Evolutionary conservation across 2,888 invertebrate species (phyloP), one percentile per base, ranked within the genome.

Genomic region (Margaritifera margaritifera): DNA sequence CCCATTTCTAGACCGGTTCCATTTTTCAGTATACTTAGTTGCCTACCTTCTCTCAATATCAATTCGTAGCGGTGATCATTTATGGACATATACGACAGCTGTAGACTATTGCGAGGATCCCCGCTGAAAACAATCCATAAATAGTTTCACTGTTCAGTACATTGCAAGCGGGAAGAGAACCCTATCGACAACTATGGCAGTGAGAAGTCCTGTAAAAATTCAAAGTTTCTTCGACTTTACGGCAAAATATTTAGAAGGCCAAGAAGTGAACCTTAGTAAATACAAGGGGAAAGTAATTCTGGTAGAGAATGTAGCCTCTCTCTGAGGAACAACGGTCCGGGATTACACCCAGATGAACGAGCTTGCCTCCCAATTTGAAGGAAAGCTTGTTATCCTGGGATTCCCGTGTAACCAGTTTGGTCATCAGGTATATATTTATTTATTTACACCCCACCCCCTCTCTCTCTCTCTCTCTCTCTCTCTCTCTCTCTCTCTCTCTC

Each of bases 361-460:
- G 70, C 81, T 89, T 62, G 72, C 75, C 65, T 73, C 81, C 54
- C 82, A 80, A 71, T 88, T 84, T 69, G 84, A 82, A 52, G 80
- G 81, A 55, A 75, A 79, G 66, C 80, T 88, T 62, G 86, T 77
- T 31, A 74, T 89, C 71, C 83, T 89, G 66, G 88, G 84, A 24
- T 88, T 89, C 74, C 88, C 88, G 27, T 86, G 84, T 74, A 89
- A 88, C 75, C 88, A 89, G 70, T 89, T 89, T 69, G 87, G 87
- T 55, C 85, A 88, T 71, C 88, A 88, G 85, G 87, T 88, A 71
- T 50, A 20, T 22, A 22, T 55, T 55, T 55, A n/a, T n/a, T 62
- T 31, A 65, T 57, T 25, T 18, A 22, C 6, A 15, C 56, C 24
- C 56, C 24, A 8, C 20, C 56, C 24, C 3, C 6, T 20, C 4